phyloP scores from a whole-genome alignment of 2,888 invertebrate species.

The Polyploca ridens region DNA sequence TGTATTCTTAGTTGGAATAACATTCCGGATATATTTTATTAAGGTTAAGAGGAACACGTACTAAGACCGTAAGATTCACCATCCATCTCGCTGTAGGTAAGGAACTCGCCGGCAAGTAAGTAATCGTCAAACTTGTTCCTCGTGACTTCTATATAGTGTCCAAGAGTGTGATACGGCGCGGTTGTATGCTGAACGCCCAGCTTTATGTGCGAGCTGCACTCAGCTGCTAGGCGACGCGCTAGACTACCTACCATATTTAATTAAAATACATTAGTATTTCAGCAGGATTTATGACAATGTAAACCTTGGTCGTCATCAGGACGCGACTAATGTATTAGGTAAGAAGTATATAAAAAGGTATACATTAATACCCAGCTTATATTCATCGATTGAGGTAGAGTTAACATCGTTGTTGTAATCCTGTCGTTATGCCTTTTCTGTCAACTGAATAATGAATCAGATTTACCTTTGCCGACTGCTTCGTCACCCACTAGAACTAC shows the following conservation, averaged over 20 bases:
- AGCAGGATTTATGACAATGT: not conserved
- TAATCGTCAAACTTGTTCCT: slow-evolving; percentile 69
- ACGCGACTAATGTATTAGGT: no score
- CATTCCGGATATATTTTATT: slow-evolving; percentile 10
- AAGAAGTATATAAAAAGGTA: no score
- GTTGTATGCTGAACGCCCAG: slow-evolving; percentile 68
- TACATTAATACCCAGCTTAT: no score
- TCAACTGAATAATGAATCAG: not conserved
- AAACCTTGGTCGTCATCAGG: not conserved
- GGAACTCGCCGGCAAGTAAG: slow-evolving; percentile 69
- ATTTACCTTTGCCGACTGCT: slow-evolving; percentile 72
- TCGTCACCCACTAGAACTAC: slow-evolving; percentile 72
- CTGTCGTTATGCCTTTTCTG: no score
- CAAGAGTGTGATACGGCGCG: slow-evolving; percentile 49
- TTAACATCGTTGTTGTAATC: no score
- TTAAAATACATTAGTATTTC: slow-evolving; percentile 3
- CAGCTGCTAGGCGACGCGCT: slow-evolving; percentile 60
- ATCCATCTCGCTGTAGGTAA: slow-evolving; percentile 69
- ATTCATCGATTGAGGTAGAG: no score
- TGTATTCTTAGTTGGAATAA: no score
- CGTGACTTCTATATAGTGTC: slow-evolving; percentile 57
- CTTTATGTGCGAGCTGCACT: slow-evolving; percentile 60
- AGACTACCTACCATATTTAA: slow-evolving; percentile 51
- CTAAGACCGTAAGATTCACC: slow-evolving; percentile 78
- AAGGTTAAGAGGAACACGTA: slow-evolving; percentile 32